Percentiles rank a stretch among this genome's conserved stretches.
Conservation (phyloP, 2,113 vertebrate genomes). For the Tragulus kanchil region DNA sequence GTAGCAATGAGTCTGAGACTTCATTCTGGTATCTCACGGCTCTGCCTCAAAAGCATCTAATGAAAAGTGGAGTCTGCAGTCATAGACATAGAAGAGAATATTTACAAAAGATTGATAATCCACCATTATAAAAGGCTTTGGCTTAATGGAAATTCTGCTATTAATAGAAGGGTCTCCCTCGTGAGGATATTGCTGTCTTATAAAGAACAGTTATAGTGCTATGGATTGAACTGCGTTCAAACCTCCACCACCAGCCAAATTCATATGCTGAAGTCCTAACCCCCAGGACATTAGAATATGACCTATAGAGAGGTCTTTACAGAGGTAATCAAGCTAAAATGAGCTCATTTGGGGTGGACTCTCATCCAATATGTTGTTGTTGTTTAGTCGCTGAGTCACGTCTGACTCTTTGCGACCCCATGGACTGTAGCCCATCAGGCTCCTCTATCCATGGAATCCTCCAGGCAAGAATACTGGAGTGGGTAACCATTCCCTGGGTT, state of each 20-base stretch:
- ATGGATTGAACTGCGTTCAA: background rate
- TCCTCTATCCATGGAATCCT: background rate
- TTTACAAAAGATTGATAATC: slow-evolving; percentile 38
- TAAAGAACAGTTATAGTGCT: background rate
- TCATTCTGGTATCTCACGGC: background rate
- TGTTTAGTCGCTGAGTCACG: background rate
- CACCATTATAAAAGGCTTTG: background rate
- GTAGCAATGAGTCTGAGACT: background rate
- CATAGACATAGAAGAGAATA: background rate
- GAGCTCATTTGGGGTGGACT: background rate
- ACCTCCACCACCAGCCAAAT: background rate
- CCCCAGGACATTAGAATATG: background rate
- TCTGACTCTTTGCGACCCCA: background rate
- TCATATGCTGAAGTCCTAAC: background rate
- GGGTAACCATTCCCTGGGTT: background rate
- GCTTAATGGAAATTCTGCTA: slow-evolving; percentile 21
- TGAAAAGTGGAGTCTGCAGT: background rate
- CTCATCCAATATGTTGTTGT: background rate
- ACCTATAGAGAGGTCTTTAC: background rate
- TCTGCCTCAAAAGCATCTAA: slow-evolving; percentile 11
- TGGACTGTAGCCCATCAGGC: background rate
- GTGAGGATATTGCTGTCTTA: background rate
- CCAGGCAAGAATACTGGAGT: background rate
- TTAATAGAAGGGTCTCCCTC: background rate
- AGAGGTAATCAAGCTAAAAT: background rate